A percentile compares a stretch with the other conserved stretches of the same genome.
Conservation (phyloP, 2,888 invertebrate species). For the Monopis laevigella region DNA sequence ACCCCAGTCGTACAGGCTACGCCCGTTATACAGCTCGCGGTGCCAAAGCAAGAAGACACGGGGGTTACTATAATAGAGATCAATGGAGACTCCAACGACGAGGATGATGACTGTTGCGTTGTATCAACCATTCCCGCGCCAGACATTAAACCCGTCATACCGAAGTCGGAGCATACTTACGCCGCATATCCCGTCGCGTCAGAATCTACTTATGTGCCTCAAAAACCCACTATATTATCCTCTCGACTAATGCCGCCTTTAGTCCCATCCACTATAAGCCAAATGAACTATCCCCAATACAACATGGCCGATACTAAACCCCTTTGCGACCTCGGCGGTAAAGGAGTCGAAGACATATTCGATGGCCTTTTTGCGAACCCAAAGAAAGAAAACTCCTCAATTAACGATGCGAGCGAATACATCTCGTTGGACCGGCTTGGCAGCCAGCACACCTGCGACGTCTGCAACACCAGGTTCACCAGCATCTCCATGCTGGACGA, state of each 20-base stretch:
- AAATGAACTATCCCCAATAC: conserved; percentile 1
- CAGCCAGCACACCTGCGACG: conserved; percentile 67
- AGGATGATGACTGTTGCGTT: conserved; percentile 59
- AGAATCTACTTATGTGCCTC: too few relatives aligned
- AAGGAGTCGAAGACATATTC: conserved; percentile 58
- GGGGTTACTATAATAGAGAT: conserved; percentile 51
- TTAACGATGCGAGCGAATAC: conserved; percentile 66
- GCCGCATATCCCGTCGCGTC: conserved; percentile 30
- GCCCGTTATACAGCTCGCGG: too few relatives aligned
- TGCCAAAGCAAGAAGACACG: conserved; percentile 44
- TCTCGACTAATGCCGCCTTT: too few relatives aligned
- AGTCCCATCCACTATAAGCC: too few relatives aligned
- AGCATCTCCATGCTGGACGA: conserved; percentile 61
- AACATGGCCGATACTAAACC: conserved; percentile 41
- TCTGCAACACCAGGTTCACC: conserved; percentile 70
- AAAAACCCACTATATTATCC: too few relatives aligned
- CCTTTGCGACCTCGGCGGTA: conserved; percentile 46
- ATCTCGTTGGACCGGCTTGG: conserved; percentile 72
- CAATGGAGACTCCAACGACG: conserved; percentile 57
- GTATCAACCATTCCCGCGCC: conserved; percentile 55
- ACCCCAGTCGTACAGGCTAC: neutral
- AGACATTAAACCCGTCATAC: conserved; percentile 43
- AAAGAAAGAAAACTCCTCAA: conserved; percentile 42
- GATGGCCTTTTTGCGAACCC: conserved; percentile 47
- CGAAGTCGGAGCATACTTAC: conserved; percentile 36